phyloP scores from a whole-genome alignment of 2,888 invertebrate species.

The Antitype chi region DNA sequence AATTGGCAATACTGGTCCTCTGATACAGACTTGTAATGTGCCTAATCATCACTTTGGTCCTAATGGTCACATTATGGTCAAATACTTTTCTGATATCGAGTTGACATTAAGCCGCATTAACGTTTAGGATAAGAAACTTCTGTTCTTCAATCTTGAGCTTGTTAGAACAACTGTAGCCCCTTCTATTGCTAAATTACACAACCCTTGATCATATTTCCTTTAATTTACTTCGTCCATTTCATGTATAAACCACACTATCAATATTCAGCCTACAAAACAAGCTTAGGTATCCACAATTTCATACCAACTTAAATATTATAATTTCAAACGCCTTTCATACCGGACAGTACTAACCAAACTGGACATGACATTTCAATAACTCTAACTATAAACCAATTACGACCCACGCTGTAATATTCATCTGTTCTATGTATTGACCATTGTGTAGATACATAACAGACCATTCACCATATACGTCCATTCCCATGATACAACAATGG shows the following conservation, averaged over 20 bases:
- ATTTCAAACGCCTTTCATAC: conserved; percentile 40
- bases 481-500: conserved; percentile 87
- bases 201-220: conserved; percentile 12
- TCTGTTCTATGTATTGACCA: conserved; percentile 47
- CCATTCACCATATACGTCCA: conserved; percentile 66
- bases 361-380: conserved; percentile 61
- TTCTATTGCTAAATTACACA: conserved; percentile 6
- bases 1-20: conserved; percentile 18
- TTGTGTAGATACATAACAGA: conserved; percentile 47
- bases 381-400: conserved; percentile 62
- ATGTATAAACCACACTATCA: neutral
- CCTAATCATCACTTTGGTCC: conserved; percentile 19
- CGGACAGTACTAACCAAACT: conserved; percentile 41
- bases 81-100: conserved; percentile 37
- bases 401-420: conserved; percentile 51
- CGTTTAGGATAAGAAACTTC: conserved; percentile 15
- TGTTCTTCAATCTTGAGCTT: neutral
- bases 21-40: conserved; percentile 28
- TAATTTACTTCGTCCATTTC: neutral
- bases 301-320: conserved; percentile 43
- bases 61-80: conserved; percentile 40
- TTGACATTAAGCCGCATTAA: neutral
- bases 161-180: neutral
- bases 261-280: conserved; percentile 16
- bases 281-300: conserved; percentile 17